These are phyloP conservation scores for Sinella curviseta DNA, from an alignment of 1,140 invertebrate genomes.

Conservation along the genomic window DNA sequence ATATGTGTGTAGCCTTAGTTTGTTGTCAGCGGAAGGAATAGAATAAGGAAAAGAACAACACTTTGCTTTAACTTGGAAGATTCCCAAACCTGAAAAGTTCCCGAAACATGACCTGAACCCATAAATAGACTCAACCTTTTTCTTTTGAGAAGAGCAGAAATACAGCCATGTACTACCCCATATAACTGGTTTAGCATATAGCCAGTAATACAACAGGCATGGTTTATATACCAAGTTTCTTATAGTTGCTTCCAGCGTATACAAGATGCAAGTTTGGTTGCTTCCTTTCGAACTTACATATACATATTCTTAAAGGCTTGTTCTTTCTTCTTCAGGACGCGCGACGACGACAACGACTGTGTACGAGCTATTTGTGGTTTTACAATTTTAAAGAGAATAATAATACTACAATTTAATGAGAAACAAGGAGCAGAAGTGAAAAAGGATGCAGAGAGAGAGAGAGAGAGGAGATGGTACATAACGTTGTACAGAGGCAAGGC, in stretches of 20 bases:
- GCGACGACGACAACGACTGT: too few relatives aligned
- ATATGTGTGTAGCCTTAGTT: not conserved
- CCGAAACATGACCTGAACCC: slow-evolving; percentile 26
- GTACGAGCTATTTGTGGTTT: slow-evolving; percentile 10
- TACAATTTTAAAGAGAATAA: not conserved
- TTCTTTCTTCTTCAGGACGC: too few relatives aligned
- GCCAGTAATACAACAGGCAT: too few relatives aligned
- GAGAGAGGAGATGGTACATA: too few relatives aligned
- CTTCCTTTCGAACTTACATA: not conserved
- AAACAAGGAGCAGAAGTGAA: too few relatives aligned
- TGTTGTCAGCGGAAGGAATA: slow-evolving; percentile 5
- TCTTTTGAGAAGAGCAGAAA: slow-evolving; percentile 15
- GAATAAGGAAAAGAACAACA: not conserved
- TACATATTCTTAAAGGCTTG: not conserved
- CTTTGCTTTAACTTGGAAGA: slow-evolving; percentile 23
- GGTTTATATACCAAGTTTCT: too few relatives aligned
- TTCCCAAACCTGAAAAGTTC: slow-evolving; percentile 16
- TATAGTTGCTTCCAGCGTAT: too few relatives aligned
- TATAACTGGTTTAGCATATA: too few relatives aligned
- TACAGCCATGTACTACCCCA: not conserved
- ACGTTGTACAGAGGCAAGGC: too few relatives aligned
- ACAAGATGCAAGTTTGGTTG: too few relatives aligned
- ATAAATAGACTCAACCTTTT: slow-evolving; percentile 24
- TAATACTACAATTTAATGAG: too few relatives aligned
- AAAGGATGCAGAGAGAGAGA: too few relatives aligned